Evolutionary conservation across 2,113 vertebrate species (phyloP).

Genomic region (Carollia perspicillata): DNA sequence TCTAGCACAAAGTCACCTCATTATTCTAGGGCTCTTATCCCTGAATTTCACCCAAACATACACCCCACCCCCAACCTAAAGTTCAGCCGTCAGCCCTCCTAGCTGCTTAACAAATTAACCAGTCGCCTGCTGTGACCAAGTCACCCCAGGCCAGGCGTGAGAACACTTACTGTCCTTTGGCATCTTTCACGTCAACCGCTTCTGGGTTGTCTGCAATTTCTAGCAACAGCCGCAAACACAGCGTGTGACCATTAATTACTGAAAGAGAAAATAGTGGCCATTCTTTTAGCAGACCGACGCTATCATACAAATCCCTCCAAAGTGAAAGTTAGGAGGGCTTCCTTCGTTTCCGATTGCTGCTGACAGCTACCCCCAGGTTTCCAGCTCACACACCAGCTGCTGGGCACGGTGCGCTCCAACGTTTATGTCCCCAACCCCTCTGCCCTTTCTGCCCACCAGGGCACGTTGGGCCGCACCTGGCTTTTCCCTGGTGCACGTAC

Average conservation of each 20-base stretch:
- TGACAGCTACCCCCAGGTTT: background rate
- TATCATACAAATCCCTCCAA: background rate
- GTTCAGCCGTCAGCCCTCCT: background rate
- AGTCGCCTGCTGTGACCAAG: background rate
- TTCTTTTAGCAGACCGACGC: background rate
- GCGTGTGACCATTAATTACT: constrained; percentile 97
- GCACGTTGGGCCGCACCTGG: background rate
- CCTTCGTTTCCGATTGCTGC: background rate
- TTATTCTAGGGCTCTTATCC: background rate
- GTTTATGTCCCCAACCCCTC: too few relatives aligned
- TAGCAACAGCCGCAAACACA: constrained; percentile 92
- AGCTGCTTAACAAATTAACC: background rate
- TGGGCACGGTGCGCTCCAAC: background rate
- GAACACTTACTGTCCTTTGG: constrained; percentile 96
- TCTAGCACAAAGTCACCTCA: background rate
- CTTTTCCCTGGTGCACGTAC: background rate
- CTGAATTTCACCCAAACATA: background rate
- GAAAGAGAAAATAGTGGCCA: constrained; percentile 27
- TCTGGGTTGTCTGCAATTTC: constrained; percentile 90
- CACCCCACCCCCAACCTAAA: background rate
- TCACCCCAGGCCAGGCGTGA: background rate
- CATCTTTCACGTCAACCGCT: constrained; percentile 88
- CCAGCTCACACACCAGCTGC: too few relatives aligned
- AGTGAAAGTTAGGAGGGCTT: background rate
- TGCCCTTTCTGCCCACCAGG: background rate